These are phyloP conservation scores for Tyrannus savana DNA, from an alignment of 2,113 vertebrate species.

Conservation along the genomic window DNA sequence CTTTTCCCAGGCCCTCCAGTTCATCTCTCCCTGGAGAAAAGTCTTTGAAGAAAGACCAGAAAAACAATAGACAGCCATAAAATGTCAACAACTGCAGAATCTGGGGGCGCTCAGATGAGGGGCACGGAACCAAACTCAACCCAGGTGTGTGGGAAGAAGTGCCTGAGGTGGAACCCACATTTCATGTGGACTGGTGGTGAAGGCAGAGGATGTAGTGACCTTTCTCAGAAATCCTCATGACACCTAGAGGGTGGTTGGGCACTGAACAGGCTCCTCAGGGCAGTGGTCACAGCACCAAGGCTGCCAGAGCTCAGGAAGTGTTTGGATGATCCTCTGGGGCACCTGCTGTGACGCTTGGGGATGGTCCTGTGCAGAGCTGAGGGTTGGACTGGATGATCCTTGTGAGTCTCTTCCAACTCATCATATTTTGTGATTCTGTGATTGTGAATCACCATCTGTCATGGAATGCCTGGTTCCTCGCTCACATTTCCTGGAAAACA, in stretches of 20 bases:
- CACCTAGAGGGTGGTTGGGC: neutral
- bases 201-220: neutral
- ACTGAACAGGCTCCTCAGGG: neutral
- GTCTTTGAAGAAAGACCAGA: neutral
- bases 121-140: fast-evolving
- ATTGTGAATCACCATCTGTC: fast-evolving
- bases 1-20: neutral
- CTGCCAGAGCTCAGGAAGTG: neutral
- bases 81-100: fast-evolving
- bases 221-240: neutral
- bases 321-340: neutral
- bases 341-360: neutral
- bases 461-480: neutral
- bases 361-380: neutral
- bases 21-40: neutral
- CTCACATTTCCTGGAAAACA: fast-evolving
- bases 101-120: fast-evolving
- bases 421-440: neutral
- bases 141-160: fast-evolving
- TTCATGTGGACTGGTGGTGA: fast-evolving
- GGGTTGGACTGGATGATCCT: neutral
- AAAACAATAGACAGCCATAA: neutral
- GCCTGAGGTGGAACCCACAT: neutral
- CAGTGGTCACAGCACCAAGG: neutral
- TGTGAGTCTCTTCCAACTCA: neutral